Percentiles rank a stretch among this genome's conserved stretches.
These are phyloP conservation scores for Eristalis pertinax DNA, from an alignment of 2,888 invertebrate species.

Conservation along the genomic window DNA sequence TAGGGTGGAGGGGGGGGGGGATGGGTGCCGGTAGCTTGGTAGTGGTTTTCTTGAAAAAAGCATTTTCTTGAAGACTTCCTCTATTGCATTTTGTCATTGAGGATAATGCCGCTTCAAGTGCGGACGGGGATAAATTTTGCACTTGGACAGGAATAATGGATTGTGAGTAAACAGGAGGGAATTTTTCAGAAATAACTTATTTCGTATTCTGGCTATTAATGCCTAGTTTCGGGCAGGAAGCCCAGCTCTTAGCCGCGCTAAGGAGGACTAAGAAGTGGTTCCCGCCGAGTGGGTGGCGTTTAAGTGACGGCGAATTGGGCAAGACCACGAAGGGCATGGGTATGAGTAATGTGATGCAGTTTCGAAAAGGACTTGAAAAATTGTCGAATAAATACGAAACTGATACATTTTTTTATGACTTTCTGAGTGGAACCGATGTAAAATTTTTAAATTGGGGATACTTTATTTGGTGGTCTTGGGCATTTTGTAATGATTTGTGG, in stretches of 20 bases:
- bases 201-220: neutral
- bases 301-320: neutral
- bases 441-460: too few relatives aligned
- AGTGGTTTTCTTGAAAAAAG: conserved; percentile 11
- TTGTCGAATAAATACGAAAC: neutral
- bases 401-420: neutral
- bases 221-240: conserved; percentile 6
- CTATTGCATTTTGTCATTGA: conserved; percentile 51
- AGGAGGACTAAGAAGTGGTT: neutral
- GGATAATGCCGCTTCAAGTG: conserved; percentile 51
- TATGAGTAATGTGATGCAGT: neutral
- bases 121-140: conserved; percentile 50
- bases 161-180: conserved; percentile 16
- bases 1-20: neutral
- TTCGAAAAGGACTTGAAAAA: neutral
- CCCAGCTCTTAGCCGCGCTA: neutral
- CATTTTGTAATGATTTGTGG: too few relatives aligned
- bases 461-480: too few relatives aligned
- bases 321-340: neutral
- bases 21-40: neutral
- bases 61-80: conserved; percentile 48
- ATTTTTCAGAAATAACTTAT: conserved; percentile 37
- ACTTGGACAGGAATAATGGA: conserved; percentile 51
- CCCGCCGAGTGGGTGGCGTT: neutral
- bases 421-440: neutral